Evolutionary conservation across 2,113 vertebrate species (phyloP).

Genomic region (Ivindomyrus marchei): DNA sequence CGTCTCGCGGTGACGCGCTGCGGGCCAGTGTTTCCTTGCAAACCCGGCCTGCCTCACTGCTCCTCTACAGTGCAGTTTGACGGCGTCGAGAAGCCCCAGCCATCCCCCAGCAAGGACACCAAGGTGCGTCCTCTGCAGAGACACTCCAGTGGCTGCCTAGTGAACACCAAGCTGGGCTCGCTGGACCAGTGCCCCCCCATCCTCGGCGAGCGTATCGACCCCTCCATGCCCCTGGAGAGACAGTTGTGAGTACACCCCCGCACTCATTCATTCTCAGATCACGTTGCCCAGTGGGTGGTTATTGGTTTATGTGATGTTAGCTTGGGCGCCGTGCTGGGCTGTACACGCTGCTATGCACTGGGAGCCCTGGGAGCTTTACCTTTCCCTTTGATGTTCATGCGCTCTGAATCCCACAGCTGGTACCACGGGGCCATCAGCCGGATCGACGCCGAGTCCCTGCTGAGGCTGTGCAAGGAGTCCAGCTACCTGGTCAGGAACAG

Average conservation of each 20-base stretch:
- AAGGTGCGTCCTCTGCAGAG: constrained; percentile 72
- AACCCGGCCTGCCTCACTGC: constrained; percentile 7
- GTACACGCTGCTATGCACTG: neutral
- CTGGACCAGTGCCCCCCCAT: constrained; percentile 69
- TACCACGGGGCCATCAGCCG: constrained; percentile 96
- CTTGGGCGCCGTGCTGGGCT: neutral
- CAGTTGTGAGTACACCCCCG: constrained; percentile 81
- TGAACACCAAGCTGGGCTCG: constrained; percentile 71
- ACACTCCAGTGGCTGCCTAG: constrained; percentile 74
- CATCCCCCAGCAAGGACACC: constrained; percentile 79
- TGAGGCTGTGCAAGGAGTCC: constrained; percentile 92
- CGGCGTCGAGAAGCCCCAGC: constrained; percentile 68
- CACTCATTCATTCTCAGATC: neutral
- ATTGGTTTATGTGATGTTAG: neutral
- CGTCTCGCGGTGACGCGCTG: neutral
- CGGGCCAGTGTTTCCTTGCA: neutral
- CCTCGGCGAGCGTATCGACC: constrained; percentile 83
- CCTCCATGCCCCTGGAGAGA: constrained; percentile 82
- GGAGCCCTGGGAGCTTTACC: neutral
- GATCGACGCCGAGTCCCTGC: constrained; percentile 86
- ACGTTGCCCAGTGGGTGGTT: neutral
- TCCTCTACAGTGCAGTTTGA: constrained; percentile 75
- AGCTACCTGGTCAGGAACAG: constrained; percentile 98
- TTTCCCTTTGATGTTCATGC: neutral
- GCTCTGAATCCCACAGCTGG: constrained; percentile 67